Conservation (phyloP, 1,140 invertebrate species). For the Aphidius ervi region DNA sequence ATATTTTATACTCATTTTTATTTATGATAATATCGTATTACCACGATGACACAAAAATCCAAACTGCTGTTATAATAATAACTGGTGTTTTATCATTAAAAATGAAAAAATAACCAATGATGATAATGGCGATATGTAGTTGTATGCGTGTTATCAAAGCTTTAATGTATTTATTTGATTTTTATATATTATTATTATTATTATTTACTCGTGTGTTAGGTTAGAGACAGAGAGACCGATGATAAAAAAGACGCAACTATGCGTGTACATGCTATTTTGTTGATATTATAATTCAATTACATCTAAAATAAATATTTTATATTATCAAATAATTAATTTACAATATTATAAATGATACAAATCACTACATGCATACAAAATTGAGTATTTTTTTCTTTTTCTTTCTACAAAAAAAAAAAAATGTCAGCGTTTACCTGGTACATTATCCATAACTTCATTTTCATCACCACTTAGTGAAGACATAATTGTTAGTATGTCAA, state of each 20-base stretch:
- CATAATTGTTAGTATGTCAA: constrained; percentile 24
- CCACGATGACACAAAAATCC: constrained; percentile 3
- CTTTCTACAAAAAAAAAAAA: background rate
- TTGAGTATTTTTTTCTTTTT: background rate
- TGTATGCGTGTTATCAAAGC: constrained; percentile 7
- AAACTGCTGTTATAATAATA: constrained; percentile 1
- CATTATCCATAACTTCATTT: constrained; percentile 34
- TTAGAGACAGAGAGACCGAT: background rate
- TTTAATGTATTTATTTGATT: background rate
- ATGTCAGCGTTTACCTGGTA: constrained; percentile 33
- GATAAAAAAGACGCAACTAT: no score
- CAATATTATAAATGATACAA: background rate
- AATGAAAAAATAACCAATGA: constrained; percentile 9
- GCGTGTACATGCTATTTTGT: no score
- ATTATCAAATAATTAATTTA: background rate
- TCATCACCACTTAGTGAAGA: constrained; percentile 47
- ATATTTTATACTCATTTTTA: no score
- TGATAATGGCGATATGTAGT: constrained; percentile 22
- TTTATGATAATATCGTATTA: background rate
- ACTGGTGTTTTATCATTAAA: constrained; percentile 11
- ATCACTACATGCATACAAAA: background rate
- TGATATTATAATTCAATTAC: no score
- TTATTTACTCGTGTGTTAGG: no score
- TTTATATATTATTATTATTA: no score
- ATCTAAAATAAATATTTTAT: no score